Percentiles rank a stretch among this genome's conserved stretches.
Conservation (phyloP, 1,140 invertebrate species). For the Drosophila littoralis region DNA sequence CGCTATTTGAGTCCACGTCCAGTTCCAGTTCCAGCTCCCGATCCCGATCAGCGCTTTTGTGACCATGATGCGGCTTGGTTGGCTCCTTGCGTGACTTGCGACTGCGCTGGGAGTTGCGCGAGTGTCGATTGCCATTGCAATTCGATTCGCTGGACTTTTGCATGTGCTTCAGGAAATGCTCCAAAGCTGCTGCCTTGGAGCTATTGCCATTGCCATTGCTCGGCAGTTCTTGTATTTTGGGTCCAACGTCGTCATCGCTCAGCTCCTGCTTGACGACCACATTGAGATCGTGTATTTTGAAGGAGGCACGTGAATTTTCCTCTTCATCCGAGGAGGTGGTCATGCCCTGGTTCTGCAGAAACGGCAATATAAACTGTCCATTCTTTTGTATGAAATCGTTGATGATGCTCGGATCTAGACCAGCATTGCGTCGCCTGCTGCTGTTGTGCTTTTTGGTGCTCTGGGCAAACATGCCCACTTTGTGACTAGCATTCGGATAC, state of each 20-base stretch:
- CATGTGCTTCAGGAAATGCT: constrained; percentile 70
- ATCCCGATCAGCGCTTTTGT: constrained; percentile 15
- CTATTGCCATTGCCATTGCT: constrained; percentile 30
- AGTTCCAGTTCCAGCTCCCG: constrained; percentile 33
- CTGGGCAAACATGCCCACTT: constrained; percentile 84
- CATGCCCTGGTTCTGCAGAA: constrained; percentile 85
- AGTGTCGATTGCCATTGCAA: constrained; percentile 59
- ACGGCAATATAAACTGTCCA: constrained; percentile 86
- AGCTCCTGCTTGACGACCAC: constrained; percentile 85
- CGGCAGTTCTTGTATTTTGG: constrained; percentile 64
- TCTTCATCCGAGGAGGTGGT: constrained; percentile 85
- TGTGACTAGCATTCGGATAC: constrained; percentile 80
- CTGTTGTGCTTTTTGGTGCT: constrained; percentile 79
- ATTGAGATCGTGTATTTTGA: constrained; percentile 85
- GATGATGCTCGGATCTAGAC: constrained; percentile 86
- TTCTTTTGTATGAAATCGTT: constrained; percentile 85
- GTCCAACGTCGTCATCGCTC: constrained; percentile 84
- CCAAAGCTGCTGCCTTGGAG: constrained; percentile 74
- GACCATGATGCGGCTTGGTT: constrained; percentile 16
- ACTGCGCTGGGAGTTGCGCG: constrained; percentile 67
- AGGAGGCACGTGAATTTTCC: constrained; percentile 86
- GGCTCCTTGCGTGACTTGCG: constrained; percentile 63
- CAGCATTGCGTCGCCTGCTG: constrained; percentile 85
- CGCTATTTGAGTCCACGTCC: constrained; percentile 43
- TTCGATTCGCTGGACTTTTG: constrained; percentile 77